Percentiles rank a stretch among this genome's conserved stretches.
Conservation (phyloP, 2,113 vertebrate genomes). For the Plestiodon gilberti region DNA sequence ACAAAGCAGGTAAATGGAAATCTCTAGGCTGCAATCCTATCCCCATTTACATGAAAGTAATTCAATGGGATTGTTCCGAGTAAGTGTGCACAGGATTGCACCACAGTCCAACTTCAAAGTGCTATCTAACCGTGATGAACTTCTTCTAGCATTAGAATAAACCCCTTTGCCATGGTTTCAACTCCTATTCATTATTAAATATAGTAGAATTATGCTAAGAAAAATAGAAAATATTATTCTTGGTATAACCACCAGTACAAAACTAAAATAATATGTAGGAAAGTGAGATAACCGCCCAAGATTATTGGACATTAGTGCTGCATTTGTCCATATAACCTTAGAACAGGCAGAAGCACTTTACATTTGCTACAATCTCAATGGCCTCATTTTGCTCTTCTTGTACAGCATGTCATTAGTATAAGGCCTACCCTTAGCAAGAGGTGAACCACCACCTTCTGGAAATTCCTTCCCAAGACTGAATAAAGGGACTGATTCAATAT, state of each 20-base stretch:
- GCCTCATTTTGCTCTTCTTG: background rate
- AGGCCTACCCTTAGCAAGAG: background rate
- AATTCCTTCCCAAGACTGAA: background rate
- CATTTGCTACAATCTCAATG: background rate
- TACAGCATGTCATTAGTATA: background rate
- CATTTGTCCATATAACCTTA: background rate
- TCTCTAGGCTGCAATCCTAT: background rate
- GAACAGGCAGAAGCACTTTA: fast-evolving
- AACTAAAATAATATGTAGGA: background rate
- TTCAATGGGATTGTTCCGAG: background rate
- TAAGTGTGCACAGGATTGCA: background rate
- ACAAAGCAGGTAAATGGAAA: background rate
- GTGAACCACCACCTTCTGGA: background rate
- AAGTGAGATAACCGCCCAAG: background rate
- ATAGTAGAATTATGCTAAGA: background rate
- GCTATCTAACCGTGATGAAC: background rate
- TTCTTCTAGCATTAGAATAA: constrained; percentile 7
- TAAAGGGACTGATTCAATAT: background rate
- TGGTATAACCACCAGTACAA: background rate
- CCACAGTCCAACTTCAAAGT: background rate
- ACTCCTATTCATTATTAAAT: background rate
- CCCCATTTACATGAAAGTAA: background rate
- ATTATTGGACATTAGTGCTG: background rate
- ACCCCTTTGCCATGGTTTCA: constrained; percentile 4
- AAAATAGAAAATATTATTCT: background rate